phyloP scores from a whole-genome alignment of 2,888 invertebrate species.

The Anaspis maculata region DNA sequence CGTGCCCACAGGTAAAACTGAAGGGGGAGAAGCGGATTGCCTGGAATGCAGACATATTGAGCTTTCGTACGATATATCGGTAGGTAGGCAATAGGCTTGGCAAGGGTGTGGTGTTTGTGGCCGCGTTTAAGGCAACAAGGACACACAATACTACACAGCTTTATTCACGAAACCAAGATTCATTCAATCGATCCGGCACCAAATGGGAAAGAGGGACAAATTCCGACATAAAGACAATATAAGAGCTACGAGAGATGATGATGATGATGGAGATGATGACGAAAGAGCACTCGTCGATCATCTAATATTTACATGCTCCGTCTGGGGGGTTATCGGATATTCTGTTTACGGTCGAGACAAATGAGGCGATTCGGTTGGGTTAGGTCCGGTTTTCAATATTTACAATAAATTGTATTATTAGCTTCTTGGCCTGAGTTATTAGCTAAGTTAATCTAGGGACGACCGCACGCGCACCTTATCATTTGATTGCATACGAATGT shows the following conservation, averaged over 20 bases:
- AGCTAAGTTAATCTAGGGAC: too few species aligned
- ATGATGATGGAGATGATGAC: too few species aligned
- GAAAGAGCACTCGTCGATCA: constrained; percentile 10
- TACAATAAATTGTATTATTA: constrained; percentile 1
- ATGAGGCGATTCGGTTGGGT: constrained; percentile 12
- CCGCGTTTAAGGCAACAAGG: constrained; percentile 12
- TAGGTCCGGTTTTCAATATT: constrained; percentile 14
- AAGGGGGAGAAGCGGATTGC: too few species aligned
- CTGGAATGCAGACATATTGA: too few species aligned
- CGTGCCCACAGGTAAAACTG: too few species aligned
- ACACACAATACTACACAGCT: constrained; percentile 8
- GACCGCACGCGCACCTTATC: too few species aligned
- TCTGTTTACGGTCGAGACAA: constrained; percentile 10
- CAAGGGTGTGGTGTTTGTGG: constrained; percentile 19
- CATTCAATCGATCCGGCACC: constrained; percentile 7
- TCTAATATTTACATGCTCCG: constrained; percentile 11
- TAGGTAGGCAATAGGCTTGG: constrained; percentile 20
- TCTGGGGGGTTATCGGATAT: constrained; percentile 9
- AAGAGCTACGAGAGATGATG: too few species aligned
- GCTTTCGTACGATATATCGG: too few species aligned
- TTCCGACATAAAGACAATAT: too few species aligned
- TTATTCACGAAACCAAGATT: constrained; percentile 2
- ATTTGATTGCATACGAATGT: too few species aligned
- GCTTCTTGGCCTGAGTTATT: too few species aligned
- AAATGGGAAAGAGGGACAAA: constrained; percentile 7